Conservation (phyloP, 2,888 invertebrate genomes). For the Lasioglossum oenotherae region DNA sequence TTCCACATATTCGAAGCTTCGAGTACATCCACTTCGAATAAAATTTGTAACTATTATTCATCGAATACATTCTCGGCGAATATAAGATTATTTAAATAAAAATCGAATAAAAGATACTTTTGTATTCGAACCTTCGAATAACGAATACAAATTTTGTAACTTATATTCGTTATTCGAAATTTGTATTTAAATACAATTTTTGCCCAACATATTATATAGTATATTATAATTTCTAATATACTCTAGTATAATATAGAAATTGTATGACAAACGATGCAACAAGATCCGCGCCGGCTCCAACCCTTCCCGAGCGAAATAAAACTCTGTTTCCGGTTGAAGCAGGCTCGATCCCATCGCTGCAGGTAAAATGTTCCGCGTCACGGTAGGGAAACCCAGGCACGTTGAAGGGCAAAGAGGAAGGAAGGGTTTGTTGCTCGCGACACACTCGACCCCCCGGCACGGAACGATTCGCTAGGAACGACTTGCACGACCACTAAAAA, state of each 20-base stretch:
- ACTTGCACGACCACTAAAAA: conserved; percentile 61
- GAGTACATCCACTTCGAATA: too few species aligned
- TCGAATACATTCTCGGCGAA: too few species aligned
- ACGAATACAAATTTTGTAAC: too few species aligned
- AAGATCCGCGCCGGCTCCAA: background rate
- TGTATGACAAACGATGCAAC: background rate
- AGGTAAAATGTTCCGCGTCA: background rate
- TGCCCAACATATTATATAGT: too few species aligned
- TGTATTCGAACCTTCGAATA: too few species aligned
- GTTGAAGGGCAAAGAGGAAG: conserved; percentile 3
- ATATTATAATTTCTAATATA: too few species aligned
- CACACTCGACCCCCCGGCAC: conserved; percentile 27
- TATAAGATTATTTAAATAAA: too few species aligned
- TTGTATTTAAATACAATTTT: too few species aligned
- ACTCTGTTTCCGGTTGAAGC: background rate
- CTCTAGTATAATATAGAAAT: background rate
- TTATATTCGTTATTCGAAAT: too few species aligned
- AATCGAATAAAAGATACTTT: too few species aligned
- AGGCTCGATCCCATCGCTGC: background rate
- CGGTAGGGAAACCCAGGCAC: background rate
- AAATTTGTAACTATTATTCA: too few species aligned
- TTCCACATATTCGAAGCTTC: too few species aligned
- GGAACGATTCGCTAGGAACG: conserved; percentile 8
- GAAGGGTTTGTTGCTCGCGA: conserved; percentile 25
- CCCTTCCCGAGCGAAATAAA: background rate